A percentile compares a stretch with the other conserved stretches of the same genome.
phyloP scores from a whole-genome alignment of 2,797 vertebrate genomes.

The Heliangelus exortis region DNA sequence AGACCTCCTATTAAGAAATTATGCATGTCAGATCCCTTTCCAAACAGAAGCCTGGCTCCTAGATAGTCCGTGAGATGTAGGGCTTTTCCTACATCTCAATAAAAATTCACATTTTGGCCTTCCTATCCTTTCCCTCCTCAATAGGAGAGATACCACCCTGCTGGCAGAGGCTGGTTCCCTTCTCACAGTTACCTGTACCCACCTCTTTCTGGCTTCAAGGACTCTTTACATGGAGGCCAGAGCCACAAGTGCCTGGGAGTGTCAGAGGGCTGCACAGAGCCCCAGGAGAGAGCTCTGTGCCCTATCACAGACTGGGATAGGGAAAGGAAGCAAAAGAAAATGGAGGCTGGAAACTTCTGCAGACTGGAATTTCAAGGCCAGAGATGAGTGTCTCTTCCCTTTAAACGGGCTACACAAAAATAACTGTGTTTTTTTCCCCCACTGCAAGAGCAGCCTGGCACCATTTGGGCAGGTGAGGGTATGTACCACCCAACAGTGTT shows the following conservation, averaged over 20 bases:
- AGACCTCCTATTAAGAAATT: background rate
- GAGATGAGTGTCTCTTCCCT: background rate
- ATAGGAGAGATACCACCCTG: background rate
- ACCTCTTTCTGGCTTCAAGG: background rate
- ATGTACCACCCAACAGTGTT: accelerated
- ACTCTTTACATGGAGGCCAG: background rate
- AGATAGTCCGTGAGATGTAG: background rate
- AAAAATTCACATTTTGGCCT: background rate
- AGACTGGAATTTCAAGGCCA: background rate
- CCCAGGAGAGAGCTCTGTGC: background rate
- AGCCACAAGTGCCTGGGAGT: background rate
- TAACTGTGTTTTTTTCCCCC: background rate
- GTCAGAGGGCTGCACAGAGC: background rate
- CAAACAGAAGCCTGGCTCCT: background rate
- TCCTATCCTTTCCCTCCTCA: background rate
- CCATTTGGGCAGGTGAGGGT: background rate
- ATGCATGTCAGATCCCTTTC: background rate
- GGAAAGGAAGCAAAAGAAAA: background rate
- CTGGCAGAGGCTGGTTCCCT: background rate
- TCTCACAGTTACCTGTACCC: background rate
- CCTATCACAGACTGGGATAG: background rate
- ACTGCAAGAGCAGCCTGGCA: background rate
- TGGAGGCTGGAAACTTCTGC: background rate
- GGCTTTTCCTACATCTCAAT: background rate
- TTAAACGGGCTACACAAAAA: background rate